Conservation (phyloP, 2,888 invertebrate genomes). For the Ochropacha duplaris region DNA sequence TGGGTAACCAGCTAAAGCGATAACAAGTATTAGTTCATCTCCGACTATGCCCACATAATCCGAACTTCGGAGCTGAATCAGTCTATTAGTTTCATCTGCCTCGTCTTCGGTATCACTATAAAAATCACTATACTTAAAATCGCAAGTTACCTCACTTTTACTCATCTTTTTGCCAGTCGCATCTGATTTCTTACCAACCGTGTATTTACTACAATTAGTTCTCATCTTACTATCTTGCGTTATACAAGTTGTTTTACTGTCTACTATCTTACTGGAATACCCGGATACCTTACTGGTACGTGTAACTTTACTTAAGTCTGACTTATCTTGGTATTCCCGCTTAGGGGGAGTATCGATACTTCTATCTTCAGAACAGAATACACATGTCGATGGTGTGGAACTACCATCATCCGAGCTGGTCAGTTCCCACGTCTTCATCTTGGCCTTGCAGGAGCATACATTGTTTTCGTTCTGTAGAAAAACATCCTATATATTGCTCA, state of each 20-base stretch:
- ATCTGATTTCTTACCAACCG: conserved; percentile 45
- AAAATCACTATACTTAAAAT: conserved; percentile 59
- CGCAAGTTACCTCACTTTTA: conserved; percentile 50
- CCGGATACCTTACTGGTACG: conserved; percentile 27
- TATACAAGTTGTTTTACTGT: conserved; percentile 38
- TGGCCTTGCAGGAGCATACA: conserved; percentile 55
- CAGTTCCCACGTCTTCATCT: conserved; percentile 47
- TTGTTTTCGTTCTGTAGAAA: conserved; percentile 68
- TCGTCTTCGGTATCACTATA: conserved; percentile 61
- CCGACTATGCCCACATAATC: conserved; percentile 71
- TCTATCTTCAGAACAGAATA: conserved; percentile 56
- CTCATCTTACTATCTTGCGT: conserved; percentile 40
- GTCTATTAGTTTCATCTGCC: conserved; percentile 61
- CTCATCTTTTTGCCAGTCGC: conserved; percentile 47
- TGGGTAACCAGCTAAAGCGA: conserved; percentile 67
- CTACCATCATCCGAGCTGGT: conserved; percentile 43
- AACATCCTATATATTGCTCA: conserved; percentile 48
- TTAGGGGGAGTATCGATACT: conserved; percentile 21
- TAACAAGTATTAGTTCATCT: conserved; percentile 59
- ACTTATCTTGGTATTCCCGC: conserved; percentile 46
- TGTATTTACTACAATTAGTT: conserved; percentile 47
- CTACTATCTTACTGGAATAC: conserved; percentile 31
- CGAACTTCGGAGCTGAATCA: conserved; percentile 59
- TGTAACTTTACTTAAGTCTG: conserved; percentile 34
- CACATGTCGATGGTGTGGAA: conserved; percentile 69